Evolutionary conservation across 2,797 vertebrate species (phyloP).

Genomic region (Sandelia bainsii): DNA sequence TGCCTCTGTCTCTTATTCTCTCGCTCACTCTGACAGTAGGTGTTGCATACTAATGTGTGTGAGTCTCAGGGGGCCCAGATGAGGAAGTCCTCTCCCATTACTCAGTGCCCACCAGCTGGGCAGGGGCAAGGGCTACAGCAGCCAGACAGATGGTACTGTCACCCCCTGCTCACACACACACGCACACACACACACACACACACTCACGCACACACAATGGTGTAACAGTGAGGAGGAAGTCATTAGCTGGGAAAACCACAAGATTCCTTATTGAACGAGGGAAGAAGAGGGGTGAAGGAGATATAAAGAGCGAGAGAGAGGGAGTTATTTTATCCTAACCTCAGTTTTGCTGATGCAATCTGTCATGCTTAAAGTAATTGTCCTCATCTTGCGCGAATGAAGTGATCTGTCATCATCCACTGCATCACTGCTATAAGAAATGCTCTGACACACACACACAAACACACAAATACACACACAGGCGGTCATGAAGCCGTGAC

Average conservation of each 20-base stretch:
- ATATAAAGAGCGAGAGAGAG: slow-evolving; percentile 48
- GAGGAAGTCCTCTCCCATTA: slow-evolving; percentile 87
- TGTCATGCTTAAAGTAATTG: slow-evolving; percentile 89
- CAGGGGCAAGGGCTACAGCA: slow-evolving; percentile 87
- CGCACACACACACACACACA: slow-evolving; percentile 43
- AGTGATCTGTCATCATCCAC: slow-evolving; percentile 81
- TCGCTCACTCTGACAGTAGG: slow-evolving; percentile 79
- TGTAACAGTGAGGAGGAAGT: slow-evolving; percentile 80
- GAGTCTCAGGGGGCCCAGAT: slow-evolving; percentile 81
- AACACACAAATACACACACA: slow-evolving; percentile 21
- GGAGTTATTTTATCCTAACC: slow-evolving; percentile 75
- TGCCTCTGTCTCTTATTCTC: slow-evolving; percentile 66
- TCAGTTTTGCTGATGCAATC: slow-evolving; percentile 87
- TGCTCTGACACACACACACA: slow-evolving; percentile 42
- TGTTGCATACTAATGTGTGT: slow-evolving; percentile 84
- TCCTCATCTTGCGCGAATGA: slow-evolving; percentile 82
- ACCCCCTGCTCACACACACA: slow-evolving; percentile 79
- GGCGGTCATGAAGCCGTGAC: slow-evolving; percentile 70
- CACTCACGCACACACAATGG: slow-evolving; percentile 60
- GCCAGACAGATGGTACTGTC: slow-evolving; percentile 88
- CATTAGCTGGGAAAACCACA: slow-evolving; percentile 80
- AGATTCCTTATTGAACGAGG: slow-evolving; percentile 78
- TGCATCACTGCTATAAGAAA: slow-evolving; percentile 76
- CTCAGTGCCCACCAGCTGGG: slow-evolving; percentile 87
- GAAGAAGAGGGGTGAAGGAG: slow-evolving; percentile 47